These are phyloP conservation scores for Tachypleus tridentatus DNA, from an alignment of 1,140 invertebrate genomes.

Conservation along the genomic window DNA sequence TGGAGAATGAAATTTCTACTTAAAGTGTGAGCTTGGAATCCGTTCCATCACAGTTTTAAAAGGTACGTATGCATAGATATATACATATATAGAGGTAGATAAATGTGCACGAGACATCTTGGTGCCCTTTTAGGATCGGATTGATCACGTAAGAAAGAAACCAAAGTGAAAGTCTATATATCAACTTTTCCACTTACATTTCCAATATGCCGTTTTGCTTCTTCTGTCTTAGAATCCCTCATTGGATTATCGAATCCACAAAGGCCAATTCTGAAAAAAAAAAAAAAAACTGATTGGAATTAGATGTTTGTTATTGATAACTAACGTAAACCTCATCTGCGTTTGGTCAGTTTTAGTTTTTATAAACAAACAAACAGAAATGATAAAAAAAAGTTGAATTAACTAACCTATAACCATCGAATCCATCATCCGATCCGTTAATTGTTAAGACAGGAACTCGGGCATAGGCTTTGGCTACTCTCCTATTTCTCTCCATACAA, in stretches of 20 bases:
- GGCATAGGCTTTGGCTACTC: conserved; percentile 90
- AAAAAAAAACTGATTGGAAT: background rate
- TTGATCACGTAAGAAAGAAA: background rate
- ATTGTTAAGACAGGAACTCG: conserved; percentile 83
- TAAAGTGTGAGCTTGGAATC: too few relatives aligned
- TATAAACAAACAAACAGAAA: too few relatives aligned
- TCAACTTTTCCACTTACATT: conserved; percentile 46
- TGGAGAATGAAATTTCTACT: too few relatives aligned
- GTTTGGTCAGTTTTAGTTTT: too few relatives aligned
- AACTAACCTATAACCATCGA: conserved; percentile 83
- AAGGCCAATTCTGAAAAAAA: conserved; percentile 66
- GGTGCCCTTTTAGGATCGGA: background rate
- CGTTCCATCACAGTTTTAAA: too few relatives aligned
- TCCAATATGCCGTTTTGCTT: conserved; percentile 78
- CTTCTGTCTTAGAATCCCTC: conserved; percentile 79
- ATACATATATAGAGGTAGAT: background rate
- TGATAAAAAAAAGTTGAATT: too few relatives aligned
- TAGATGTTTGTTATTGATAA: too few relatives aligned
- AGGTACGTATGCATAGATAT: too few relatives aligned
- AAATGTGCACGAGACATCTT: background rate
- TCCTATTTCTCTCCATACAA: conserved; percentile 78
- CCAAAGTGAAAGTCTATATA: background rate
- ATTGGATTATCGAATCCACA: conserved; percentile 89
- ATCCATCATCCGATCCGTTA: conserved; percentile 90
- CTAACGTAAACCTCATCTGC: too few relatives aligned